Percentiles rank a stretch among this genome's conserved stretches.
phyloP scores from a whole-genome alignment of 2,113 vertebrate genomes.

The mouse (Mus musculus) region DNA sequence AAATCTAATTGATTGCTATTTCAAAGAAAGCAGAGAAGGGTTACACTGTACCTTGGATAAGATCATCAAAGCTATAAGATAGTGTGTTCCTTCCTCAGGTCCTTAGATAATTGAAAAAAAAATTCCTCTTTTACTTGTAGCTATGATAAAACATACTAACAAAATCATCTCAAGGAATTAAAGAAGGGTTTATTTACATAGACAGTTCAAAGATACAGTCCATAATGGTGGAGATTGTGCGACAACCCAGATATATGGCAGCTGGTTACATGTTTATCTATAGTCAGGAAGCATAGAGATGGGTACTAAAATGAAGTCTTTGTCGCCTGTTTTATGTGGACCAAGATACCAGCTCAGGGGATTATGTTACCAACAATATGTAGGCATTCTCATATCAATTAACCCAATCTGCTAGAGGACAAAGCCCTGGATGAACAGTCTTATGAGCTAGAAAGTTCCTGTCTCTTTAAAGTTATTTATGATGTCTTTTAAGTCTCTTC shows the following conservation, averaged over 20 bases:
- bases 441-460: background rate
- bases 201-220: background rate
- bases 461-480: background rate
- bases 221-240: too few relatives aligned
- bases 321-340: background rate
- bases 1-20: background rate
- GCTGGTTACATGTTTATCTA: background rate
- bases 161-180: background rate
- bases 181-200: background rate
- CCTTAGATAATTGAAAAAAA: background rate
- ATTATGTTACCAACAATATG: too few relatives aligned
- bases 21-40: background rate
- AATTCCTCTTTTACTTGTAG: background rate
- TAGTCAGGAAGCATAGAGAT: too few relatives aligned
- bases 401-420: background rate
- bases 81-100: fast-evolving
- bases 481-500: background rate
- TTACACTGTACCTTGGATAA: background rate
- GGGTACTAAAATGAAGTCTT: background rate
- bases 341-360: fast-evolving
- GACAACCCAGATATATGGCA: too few relatives aligned
- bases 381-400: background rate
- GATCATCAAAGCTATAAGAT: background rate
- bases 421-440: background rate
- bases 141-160: background rate